A percentile compares a stretch with the other conserved stretches of the same genome.
Conservation (phyloP, 2,797 vertebrate species). For the Catharus ustulatus region DNA sequence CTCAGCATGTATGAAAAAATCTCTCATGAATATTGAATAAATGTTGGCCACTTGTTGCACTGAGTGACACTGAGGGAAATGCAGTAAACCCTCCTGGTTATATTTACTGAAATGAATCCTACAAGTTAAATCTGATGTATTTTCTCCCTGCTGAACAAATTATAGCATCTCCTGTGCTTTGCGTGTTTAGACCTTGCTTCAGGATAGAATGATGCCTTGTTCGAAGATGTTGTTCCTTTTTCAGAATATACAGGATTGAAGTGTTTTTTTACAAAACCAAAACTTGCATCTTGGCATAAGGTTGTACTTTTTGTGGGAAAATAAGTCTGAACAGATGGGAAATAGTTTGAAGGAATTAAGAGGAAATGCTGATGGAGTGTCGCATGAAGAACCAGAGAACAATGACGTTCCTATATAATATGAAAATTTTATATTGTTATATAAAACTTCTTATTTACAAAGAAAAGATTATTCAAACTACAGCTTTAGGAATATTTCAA, state of each 20-base stretch:
- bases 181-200: neutral
- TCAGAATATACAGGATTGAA: neutral
- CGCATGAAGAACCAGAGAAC: neutral
- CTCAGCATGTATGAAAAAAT: neutral
- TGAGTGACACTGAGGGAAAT: neutral
- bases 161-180: neutral
- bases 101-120: neutral
- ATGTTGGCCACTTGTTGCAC: neutral
- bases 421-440: neutral
- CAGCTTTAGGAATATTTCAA: neutral
- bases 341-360: neutral
- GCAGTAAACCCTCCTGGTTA: neutral
- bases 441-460: neutral
- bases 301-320: neutral
- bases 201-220: neutral
- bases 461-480: neutral
- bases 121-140: neutral
- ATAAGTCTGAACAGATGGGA: neutral
- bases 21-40: neutral
- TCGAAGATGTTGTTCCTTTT: neutral
- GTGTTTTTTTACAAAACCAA: neutral
- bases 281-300: neutral
- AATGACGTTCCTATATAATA: neutral
- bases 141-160: neutral
- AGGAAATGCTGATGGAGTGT: constrained; percentile 10